Evolutionary conservation across 2,797 vertebrate species (phyloP).

Genomic region (Myiothlypis chrysogaster): DNA sequence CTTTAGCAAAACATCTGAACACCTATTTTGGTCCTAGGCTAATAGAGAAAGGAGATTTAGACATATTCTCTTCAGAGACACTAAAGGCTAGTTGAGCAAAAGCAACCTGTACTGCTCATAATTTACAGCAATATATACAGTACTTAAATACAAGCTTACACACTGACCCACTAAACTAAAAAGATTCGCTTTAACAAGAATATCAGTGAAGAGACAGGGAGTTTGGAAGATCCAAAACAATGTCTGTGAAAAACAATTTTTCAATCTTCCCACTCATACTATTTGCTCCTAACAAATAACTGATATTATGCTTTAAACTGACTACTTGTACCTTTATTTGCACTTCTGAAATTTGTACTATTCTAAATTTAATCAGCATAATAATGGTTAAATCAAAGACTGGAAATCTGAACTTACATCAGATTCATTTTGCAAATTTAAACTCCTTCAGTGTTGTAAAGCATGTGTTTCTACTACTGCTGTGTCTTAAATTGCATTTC

Average conservation of each 20-base stretch:
- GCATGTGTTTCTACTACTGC: background rate
- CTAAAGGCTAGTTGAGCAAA: background rate
- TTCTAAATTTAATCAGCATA: background rate
- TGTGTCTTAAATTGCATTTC: constrained; percentile 35
- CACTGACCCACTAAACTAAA: background rate
- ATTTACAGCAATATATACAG: background rate
- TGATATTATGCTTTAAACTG: background rate
- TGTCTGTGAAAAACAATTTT: background rate
- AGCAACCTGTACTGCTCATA: background rate
- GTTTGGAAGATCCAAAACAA: background rate
- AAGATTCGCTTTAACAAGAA: background rate
- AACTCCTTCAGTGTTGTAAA: constrained; percentile 7
- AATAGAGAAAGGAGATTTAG: background rate
- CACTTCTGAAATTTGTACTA: constrained; percentile 1
- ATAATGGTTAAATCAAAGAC: background rate
- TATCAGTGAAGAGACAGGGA: background rate
- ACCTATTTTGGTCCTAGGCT: background rate
- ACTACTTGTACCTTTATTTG: background rate
- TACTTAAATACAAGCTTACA: background rate
- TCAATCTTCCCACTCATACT: background rate
- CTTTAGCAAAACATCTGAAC: background rate
- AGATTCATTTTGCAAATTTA: constrained; percentile 29
- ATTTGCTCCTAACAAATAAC: background rate
- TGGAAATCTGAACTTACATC: constrained; percentile 23
- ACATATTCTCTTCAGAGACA: background rate